Evolutionary conservation across 1,140 invertebrate species (phyloP), one percentile per base, ranked within the genome.

Genomic region (Drosophila malerkotliana): DNA sequence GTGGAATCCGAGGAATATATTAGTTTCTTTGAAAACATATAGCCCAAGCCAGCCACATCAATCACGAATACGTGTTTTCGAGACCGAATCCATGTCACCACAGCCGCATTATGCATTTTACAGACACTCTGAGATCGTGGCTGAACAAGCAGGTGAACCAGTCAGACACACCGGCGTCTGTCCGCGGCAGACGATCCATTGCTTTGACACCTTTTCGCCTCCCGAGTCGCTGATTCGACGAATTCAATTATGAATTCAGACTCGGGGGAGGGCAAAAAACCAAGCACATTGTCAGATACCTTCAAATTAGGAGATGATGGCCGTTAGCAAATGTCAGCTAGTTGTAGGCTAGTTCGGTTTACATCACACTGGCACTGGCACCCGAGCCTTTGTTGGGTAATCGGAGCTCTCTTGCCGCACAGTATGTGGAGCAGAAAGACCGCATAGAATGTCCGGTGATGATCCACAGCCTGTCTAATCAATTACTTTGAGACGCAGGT

Each of bases 401-500:
- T 34, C 21, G 10, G 53, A 37, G 39, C 41, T 15, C 44, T 24
- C 24, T 24, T 18, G 51, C 39, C 52, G 54, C 8, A 37, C 44
- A 53, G 52, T 72, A 15, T 44, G 30, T 41, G 45, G 45, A 58
- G 55, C 53, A 28, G 12, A 18, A 39, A 41, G 34, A 28, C 32
- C 48, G 32, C 18, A 52, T 32, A 81, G 61, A 77, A 81, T 79
- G 55, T 58, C 21, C 37, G 5, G 32, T 44, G 10, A 30, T 47
- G 54, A 57, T 30, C 24, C 54, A 47, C 55, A 49, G 52, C 18
- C 63, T 60, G 18, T 53, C 69, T 48, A 81, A 77, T 74, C 52
- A 82, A 82, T 66, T 77, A 61, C 26, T 59, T 44, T 58, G 59
- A 48, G 39, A 59, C 39, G 28, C 34, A 26, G 64, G 48, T 21